Evolutionary conservation across 2,888 invertebrate species (phyloP), one percentile per base, ranked within the genome.

Genomic region (Junonia oenone): DNA sequence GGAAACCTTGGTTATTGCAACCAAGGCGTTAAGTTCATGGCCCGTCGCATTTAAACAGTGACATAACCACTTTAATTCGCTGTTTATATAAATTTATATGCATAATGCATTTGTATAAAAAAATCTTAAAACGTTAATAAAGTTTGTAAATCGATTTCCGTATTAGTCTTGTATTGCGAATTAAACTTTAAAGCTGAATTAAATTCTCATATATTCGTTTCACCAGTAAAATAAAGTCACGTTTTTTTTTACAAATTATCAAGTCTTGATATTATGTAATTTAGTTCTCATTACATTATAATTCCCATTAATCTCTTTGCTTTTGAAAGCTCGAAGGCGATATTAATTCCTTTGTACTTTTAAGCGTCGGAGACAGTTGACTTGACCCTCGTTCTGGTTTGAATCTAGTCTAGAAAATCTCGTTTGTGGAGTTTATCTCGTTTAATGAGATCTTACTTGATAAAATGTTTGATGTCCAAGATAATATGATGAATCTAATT

Each of bases 11-110:
- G 40, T 22, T 48, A 26, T 43, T 54, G 27, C 43, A 48, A 43
- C 26, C 27, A 48, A 48, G 35, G 33, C 17, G 17, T 5, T 8
- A 40, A n/a, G 47, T 54, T 54, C 54, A 49, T 35, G 54, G 54
- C 22, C n/a, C 40, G 31, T 33, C 14, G n/a, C 26, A 15, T 19
- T 8, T 48, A 6, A 15, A 50, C n/a, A 31, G 26, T 49, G 54
- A 54, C 33, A 47, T 43, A 48, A 43, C 19, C 26, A 54, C 26
- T 33, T 31, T 15, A 47, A 1, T 22, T 19, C n/a, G 4, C 8
- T 14, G 15, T 22, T 50, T 31, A 40, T 31, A 8, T 14, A 14
- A 17, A 11, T 17, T 9, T 13, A 11, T 8, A 29, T 11, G n/a
- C n/a, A 22, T 4, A 29, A 2, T 22, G n/a, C 5, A 22, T 31